Evolutionary conservation across 2,113 vertebrate genomes (phyloP).

Genomic region (Prolemur simus): DNA sequence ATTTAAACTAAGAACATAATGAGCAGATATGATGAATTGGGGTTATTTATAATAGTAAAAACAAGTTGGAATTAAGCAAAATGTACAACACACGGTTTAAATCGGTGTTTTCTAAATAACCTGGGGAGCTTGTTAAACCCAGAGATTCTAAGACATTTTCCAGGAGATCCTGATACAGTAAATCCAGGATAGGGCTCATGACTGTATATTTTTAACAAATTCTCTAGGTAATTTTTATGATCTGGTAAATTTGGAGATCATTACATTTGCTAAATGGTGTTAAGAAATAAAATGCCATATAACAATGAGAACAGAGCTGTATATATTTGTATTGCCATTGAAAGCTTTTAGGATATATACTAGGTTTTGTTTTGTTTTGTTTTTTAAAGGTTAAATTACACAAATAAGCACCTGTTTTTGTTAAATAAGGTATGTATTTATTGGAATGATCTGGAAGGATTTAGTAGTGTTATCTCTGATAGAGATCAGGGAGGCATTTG

Average conservation of each 20-base stretch:
- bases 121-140: neutral
- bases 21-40: neutral
- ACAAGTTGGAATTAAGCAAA: neutral
- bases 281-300: neutral
- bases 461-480: neutral
- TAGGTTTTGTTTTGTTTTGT: neutral
- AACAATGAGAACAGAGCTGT: neutral
- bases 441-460: neutral
- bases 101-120: neutral
- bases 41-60: neutral
- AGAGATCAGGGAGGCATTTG: neutral
- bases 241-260: neutral
- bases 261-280: neutral
- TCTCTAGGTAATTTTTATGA: neutral
- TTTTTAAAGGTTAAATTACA: neutral
- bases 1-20: conserved; percentile 33
- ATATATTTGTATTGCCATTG: neutral
- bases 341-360: neutral
- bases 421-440: neutral
- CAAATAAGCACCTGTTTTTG: neutral
- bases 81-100: neutral
- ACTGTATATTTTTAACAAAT: neutral
- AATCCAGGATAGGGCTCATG: neutral
- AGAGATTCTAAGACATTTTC: neutral
- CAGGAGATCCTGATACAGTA: neutral